Evolutionary conservation across 2,888 invertebrate genomes (phyloP).

Genomic region (Trachelus tabidus): DNA sequence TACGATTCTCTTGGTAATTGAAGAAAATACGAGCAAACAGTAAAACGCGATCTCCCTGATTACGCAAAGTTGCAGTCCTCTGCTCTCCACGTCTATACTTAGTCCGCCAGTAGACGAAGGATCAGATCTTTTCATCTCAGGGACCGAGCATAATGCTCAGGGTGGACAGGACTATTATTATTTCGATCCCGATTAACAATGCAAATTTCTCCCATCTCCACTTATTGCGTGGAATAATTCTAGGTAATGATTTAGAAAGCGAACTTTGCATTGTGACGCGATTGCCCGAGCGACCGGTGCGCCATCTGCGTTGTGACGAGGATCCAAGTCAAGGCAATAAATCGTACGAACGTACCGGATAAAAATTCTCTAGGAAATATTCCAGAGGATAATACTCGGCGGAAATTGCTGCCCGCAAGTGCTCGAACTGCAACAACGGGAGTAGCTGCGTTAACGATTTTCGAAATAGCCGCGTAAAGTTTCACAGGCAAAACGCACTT

Average conservation of each 20-base stretch:
- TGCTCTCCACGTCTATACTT: not conserved
- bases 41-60: not conserved
- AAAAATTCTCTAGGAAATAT: not conserved
- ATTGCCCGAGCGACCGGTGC: not conserved
- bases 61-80: not conserved
- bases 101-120: not conserved
- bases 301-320: not conserved
- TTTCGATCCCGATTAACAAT: constrained; percentile 57
- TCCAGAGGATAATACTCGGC: not conserved
- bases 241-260: constrained; percentile 56
- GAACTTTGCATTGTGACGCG: constrained; percentile 17
- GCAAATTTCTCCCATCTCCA: constrained; percentile 42
- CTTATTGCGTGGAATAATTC: constrained; percentile 49
- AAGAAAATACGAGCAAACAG: not conserved
- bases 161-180: constrained; percentile 34
- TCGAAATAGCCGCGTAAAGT: not conserved
- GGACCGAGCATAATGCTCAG: not conserved
- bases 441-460: not conserved
- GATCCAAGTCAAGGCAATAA: not conserved
- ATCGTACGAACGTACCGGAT: not conserved
- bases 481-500: not conserved
- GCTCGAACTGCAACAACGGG: not conserved
- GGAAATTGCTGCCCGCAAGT: not conserved
- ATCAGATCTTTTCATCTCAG: constrained; percentile 14
- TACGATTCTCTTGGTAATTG: not conserved